phyloP scores from a whole-genome alignment of 2,113 vertebrate genomes.

The Laticauda laticaudata region DNA sequence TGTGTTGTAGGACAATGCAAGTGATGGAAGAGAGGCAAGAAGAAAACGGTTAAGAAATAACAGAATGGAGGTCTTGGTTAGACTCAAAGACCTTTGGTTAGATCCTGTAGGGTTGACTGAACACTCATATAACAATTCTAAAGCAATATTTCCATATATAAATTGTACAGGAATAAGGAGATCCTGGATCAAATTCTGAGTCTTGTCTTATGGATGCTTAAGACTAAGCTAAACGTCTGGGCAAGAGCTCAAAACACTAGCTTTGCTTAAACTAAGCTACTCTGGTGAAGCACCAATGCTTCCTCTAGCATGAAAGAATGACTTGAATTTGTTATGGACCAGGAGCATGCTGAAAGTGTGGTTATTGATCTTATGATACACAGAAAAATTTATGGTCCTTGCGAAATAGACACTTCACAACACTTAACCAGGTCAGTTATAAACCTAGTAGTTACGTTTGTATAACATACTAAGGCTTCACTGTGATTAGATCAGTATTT shows the following conservation, averaged over 20 bases:
- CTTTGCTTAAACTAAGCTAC: neutral
- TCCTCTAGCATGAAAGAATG: neutral
- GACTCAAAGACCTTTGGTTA: neutral
- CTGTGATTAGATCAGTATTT: neutral
- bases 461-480: neutral
- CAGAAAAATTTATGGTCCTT: neutral
- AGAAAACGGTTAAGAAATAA: neutral
- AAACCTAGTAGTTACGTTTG: neutral
- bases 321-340: neutral
- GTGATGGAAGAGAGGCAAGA: too few relatives aligned
- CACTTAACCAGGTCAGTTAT: neutral
- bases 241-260: neutral
- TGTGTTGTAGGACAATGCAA: too few relatives aligned
- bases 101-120: neutral
- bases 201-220: neutral
- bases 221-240: neutral
- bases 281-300: neutral
- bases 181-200: neutral
- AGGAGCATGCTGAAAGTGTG: neutral
- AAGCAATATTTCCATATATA: neutral
- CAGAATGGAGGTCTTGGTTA: neutral
- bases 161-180: neutral
- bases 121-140: neutral
- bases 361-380: neutral
- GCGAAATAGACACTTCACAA: neutral